Evolutionary conservation across 1,140 invertebrate genomes (phyloP).

Genomic region (Drosophila sp.): DNA sequence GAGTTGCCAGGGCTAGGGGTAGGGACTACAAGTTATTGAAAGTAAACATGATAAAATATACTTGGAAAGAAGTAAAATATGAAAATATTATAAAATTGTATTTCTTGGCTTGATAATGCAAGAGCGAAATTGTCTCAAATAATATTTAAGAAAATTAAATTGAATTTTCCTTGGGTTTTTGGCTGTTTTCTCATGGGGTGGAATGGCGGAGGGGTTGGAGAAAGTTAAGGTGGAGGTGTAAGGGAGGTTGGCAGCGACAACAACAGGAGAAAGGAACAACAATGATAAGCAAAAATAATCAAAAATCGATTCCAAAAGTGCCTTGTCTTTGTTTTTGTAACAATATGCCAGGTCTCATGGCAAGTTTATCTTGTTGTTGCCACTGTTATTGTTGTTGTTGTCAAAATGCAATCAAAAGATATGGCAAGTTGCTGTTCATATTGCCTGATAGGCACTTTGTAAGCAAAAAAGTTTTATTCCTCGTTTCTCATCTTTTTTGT

Average conservation of each 20-base stretch:
- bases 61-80: slow-evolving; percentile 46
- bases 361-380: slow-evolving; percentile 49
- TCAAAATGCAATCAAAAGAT: slow-evolving; percentile 77
- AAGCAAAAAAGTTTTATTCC: slow-evolving; percentile 38
- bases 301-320: slow-evolving; percentile 79
- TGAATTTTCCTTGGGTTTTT: slow-evolving; percentile 69
- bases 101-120: slow-evolving; percentile 52
- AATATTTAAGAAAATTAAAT: slow-evolving; percentile 82
- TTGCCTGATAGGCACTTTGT: slow-evolving; percentile 71
- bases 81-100: slow-evolving; percentile 61
- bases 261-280: slow-evolving; percentile 36
- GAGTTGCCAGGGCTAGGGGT: neutral
- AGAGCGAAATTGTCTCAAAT: slow-evolving; percentile 74
- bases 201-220: neutral
- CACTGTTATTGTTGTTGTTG: slow-evolving; percentile 50
- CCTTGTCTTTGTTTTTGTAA: slow-evolving; percentile 60
- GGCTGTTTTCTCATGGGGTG: slow-evolving; percentile 18
- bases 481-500: neutral
- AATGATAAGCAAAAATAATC: slow-evolving; percentile 78
- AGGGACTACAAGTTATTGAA: slow-evolving; percentile 68
- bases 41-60: slow-evolving; percentile 77
- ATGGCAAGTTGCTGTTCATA: slow-evolving; percentile 47
- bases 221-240: neutral
- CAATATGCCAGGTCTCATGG: slow-evolving; percentile 61
- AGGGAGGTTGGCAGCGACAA: slow-evolving; percentile 9